Base-by-base conservation (phyloP, 1,140 invertebrate genomes). In the Psix sp. region DNA sequence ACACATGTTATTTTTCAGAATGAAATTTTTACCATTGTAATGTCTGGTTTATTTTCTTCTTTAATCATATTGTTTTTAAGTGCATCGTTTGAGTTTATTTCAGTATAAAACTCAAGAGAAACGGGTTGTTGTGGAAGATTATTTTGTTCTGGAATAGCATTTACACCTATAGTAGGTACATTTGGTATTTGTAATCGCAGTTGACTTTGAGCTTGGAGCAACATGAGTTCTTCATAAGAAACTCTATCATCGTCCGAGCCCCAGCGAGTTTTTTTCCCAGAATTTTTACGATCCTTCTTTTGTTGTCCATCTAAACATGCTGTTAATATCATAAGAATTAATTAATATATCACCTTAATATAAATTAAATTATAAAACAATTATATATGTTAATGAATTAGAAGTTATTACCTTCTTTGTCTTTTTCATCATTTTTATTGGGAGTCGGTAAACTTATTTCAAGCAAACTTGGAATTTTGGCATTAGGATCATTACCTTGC, bases 201-300 rank as follows among this genome's bases (percentile, higher is more conserved):
- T 49, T 87, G 83, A 48, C 78, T 84, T 5, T 81, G 82, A 1
- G 84, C 84, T 24, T 87, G 84, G 1, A 86, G 31, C n/a, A 87
- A 24, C 82, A 87, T 83, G 14, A 86, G 82, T 63, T 86, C 83
- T 38, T 87, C 86, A 2, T 82, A 81, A n/a, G 86, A 84, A 3
- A 87, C 86, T 18, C 86, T 76, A 31, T 87, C 86, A 3, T 87
- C 82, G 3, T 87, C 84, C 0, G 86, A 87, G n/a, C 86, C 86
- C 86, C 86, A 87, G 9, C 86, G 71, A 1, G 86, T 87, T 21
- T 84, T 87, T 17, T 87, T 87, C 0, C 82, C 82, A 1, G 82
- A 78, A 20, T 80, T 77, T 29, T 84, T 86, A 36, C 79, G 78
- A 10, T 82, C 83, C 36, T 84, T 84, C 33, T 82, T 82, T 40